A percentile compares a stretch with the other conserved stretches of the same genome.
These are phyloP conservation scores for Seriola quinqueradiata DNA, from an alignment of 2,113 vertebrate genomes.

Conservation along the genomic window DNA sequence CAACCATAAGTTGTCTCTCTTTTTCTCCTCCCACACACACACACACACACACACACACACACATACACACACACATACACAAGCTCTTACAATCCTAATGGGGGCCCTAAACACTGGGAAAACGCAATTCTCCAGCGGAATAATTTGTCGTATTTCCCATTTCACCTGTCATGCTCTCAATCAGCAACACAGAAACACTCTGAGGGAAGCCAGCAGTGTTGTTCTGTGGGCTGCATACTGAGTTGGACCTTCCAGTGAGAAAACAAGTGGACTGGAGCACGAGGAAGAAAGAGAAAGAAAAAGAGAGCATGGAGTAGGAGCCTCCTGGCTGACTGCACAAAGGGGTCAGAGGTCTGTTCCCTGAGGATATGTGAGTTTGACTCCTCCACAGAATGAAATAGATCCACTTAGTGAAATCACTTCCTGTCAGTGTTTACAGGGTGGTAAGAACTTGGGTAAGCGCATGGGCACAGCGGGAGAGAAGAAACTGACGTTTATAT, in stretches of 20 bases:
- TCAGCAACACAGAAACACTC: conserved; percentile 25
- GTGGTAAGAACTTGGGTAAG: conserved; percentile 59
- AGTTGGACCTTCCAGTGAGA: conserved; percentile 37
- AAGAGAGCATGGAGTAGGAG: conserved; percentile 26
- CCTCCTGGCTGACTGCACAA: conserved; percentile 60
- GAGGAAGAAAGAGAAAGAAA: conserved; percentile 10
- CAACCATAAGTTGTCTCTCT: conserved; percentile 83
- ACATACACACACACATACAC: conserved; percentile 44
- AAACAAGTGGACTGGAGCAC: conserved; percentile 50
- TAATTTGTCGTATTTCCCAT: conserved; percentile 55
- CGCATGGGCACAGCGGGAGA: conserved; percentile 34
- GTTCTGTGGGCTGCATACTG: conserved; percentile 55
- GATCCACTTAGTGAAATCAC: conserved; percentile 72
- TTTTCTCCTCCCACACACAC: conserved; percentile 54
- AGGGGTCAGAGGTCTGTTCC: conserved; percentile 71
- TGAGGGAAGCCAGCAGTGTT: conserved; percentile 46
- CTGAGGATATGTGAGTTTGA: conserved; percentile 62
- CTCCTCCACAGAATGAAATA: conserved; percentile 69
- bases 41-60: conserved; percentile 42
- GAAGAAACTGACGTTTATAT: conserved; percentile 29
- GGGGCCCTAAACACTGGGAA: conserved; percentile 72
- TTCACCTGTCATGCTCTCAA: conserved; percentile 51
- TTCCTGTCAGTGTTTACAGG: conserved; percentile 75
- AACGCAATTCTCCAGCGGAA: conserved; percentile 46
- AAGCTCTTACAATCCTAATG: conserved; percentile 57